Base-by-base conservation (phyloP, 1,140 invertebrate genomes). In the Tetramorium simillimum region DNA sequence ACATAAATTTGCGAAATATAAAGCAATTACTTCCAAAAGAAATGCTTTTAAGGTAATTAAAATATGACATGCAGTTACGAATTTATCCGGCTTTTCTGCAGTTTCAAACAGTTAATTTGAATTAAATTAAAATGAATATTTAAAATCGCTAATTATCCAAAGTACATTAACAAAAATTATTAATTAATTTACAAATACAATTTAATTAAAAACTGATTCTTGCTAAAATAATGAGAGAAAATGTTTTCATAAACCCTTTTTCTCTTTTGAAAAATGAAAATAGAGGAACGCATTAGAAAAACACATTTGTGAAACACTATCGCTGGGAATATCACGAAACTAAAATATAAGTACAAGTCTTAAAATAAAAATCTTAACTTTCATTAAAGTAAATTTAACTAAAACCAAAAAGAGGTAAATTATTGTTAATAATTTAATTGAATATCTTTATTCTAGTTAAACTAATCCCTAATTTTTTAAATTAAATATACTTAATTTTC, bases 31-130 rank as follows among this genome's bases (percentile, higher is more conserved):
- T 67, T 40, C 16, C 21, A 16, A 49, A 77, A 46, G 56, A 63
- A 60, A 63, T 46, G 40, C 58, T 62, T 77, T 62, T 21, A 62
- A 77, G 16, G 10, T 77, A 62, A 77, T 77, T 40, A 40, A 63
- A 46, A 33, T 63, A 33, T 33, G 40, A 62, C 16, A 46, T 2
- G 21, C 5, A 3, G 16, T 10, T 46, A 63, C 28, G 16, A 24
- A 76, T 33, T 77, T 16, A 46, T 46, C 7, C 46, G 0, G 9
- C 21, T 76, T 18, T 77, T 63, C 16, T 33, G 24, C 28, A 18
- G 21, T 14, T 43, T 43, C 1, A 67, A 37, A 65, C 62, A 10
- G 16, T 40, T 60, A 43, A 43, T 43, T n/a, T n/a, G n/a, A n/a
- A n/a, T n/a, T n/a, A n/a, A n/a, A n/a, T n/a, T 28, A 28, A 28